These are phyloP conservation scores for Centropus bengalensis DNA, from an alignment of 2,113 vertebrate genomes.

Conservation along the genomic window DNA sequence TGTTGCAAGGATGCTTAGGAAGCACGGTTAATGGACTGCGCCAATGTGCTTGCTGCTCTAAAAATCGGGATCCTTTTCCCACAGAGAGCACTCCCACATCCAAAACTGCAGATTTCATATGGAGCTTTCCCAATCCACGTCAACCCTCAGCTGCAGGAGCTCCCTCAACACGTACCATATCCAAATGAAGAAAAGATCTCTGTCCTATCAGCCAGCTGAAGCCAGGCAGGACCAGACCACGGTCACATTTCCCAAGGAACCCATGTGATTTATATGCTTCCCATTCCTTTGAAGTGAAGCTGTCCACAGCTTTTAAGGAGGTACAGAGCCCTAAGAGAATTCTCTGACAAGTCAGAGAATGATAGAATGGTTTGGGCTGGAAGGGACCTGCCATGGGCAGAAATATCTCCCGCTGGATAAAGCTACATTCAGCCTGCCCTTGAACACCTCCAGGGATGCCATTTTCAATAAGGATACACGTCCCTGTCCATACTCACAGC, in stretches of 20 bases:
- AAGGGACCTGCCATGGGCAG: too few species aligned
- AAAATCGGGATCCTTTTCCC: background rate
- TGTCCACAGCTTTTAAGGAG: background rate
- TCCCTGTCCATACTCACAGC: too few species aligned
- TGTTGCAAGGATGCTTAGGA: background rate
- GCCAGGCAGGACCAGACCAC: background rate
- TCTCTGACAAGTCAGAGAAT: background rate
- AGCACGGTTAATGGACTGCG: background rate
- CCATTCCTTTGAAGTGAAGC: background rate
- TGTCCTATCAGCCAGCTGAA: background rate
- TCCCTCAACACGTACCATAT: fast-evolving
- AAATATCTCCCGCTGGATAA: too few species aligned
- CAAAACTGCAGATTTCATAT: background rate
- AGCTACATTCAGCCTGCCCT: too few species aligned
- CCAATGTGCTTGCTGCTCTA: fast-evolving
- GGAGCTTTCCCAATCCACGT: background rate
- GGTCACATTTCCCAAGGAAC: background rate
- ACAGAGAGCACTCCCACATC: background rate
- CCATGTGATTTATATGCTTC: background rate
- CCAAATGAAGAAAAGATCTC: background rate
- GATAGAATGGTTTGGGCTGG: too few species aligned
- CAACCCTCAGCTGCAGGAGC: background rate
- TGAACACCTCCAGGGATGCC: too few species aligned
- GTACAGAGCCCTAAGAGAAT: background rate
- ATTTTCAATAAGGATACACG: too few species aligned